Conservation (phyloP, 2,888 invertebrate genomes). For the Acleris literana region DNA sequence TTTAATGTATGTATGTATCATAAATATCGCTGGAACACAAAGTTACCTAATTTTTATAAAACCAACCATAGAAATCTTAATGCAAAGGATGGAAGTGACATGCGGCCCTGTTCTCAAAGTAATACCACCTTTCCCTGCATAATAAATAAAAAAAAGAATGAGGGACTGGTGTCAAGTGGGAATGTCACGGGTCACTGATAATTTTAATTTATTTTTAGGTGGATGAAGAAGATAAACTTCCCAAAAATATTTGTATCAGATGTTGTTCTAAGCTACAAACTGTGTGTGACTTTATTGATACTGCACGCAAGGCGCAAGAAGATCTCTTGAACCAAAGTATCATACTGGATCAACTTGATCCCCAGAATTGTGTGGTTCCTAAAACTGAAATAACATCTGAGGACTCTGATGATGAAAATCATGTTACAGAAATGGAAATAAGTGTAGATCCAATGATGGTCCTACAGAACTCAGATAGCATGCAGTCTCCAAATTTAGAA, state of each 20-base stretch:
- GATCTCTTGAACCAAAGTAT: conserved; percentile 70
- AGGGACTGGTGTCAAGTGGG: not conserved
- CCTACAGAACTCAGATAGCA: conserved; percentile 82
- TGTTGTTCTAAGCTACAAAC: conserved; percentile 86
- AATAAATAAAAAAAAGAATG: too few relatives aligned
- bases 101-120: not conserved
- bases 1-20: too few relatives aligned
- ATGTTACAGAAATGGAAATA: conserved; percentile 85
- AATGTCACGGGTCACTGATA: not conserved
- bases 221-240: conserved; percentile 85
- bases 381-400: conserved; percentile 46
- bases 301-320: conserved; percentile 86
- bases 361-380: conserved; percentile 42
- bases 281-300: conserved; percentile 87
- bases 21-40: too few relatives aligned
- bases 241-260: conserved; percentile 87
- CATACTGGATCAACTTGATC: conserved; percentile 72
- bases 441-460: conserved; percentile 88
- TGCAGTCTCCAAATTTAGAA: conserved; percentile 46
- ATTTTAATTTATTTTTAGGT: conserved; percentile 72
- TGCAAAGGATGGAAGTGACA: too few relatives aligned
- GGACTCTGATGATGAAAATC: conserved; percentile 49
- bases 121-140: not conserved
- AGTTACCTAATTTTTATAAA: too few relatives aligned
- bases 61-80: too few relatives aligned